phyloP scores from a whole-genome alignment of 64 coral and sea anemone species.

The Acropora tenuis region DNA sequence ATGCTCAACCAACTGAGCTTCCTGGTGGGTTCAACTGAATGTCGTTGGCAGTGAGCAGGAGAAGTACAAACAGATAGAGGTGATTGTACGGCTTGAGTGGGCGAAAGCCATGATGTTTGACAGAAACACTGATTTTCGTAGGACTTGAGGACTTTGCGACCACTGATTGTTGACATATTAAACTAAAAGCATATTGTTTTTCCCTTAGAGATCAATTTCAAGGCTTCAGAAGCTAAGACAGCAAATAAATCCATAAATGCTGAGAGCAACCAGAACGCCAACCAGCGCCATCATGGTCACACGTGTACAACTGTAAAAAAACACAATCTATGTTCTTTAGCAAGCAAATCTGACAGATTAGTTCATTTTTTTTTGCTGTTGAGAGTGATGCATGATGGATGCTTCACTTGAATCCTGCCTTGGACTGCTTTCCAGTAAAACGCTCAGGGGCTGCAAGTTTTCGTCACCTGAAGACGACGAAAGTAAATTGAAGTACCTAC shows the following conservation, averaged over 20 bases:
- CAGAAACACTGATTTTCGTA: neutral
- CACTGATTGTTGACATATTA: neutral
- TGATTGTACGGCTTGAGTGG: slow-evolving; percentile 1
- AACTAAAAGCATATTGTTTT: neutral
- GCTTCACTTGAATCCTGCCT: no score
- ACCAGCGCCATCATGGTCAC: neutral
- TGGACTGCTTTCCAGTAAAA: no score
- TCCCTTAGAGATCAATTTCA: neutral
- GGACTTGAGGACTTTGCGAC: neutral
- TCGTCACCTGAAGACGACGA: no score
- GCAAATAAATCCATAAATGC: slow-evolving; percentile 8
- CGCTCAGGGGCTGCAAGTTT: no score
- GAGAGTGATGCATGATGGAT: no score
- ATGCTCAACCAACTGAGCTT: no score
- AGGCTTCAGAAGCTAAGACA: neutral
- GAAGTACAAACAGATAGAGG: neutral
- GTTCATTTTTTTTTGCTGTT: no score
- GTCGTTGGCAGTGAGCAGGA: neutral
- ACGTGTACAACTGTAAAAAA: no score
- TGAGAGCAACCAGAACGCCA: neutral
- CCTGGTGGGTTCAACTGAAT: neutral
- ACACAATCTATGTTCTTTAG: no score
- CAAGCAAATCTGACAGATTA: no score
- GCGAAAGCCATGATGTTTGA: slow-evolving; percentile 10
- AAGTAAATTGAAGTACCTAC: no score